Conservation (phyloP, 2,797 vertebrate genomes). For the Microcaecilia unicolor region DNA sequence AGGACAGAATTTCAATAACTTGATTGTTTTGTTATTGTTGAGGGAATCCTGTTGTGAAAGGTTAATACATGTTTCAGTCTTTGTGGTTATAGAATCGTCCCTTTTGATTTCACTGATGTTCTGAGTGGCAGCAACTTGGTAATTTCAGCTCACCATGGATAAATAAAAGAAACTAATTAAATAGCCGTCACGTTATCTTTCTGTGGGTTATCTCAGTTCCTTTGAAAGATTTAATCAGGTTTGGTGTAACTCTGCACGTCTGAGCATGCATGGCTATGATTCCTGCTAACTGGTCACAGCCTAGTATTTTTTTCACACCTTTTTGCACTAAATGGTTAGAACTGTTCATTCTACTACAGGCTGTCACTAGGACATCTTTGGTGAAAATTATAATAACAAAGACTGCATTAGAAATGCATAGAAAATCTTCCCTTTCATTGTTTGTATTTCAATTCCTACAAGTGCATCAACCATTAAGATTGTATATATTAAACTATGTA, state of each 20-base stretch:
- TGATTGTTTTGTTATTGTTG: neutral
- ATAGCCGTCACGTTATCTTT: conserved; percentile 29
- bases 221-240: conserved; percentile 61
- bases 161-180: conserved; percentile 16
- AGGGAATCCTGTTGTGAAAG: conserved; percentile 6
- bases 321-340: conserved; percentile 70
- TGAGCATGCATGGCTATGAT: conserved; percentile 67
- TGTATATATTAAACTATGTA: conserved; percentile 36
- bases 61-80: conserved; percentile 4
- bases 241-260: conserved; percentile 63
- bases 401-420: conserved; percentile 33
- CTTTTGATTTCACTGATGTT: neutral
- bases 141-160: conserved; percentile 14
- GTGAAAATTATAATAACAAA: conserved; percentile 77
- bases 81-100: neutral
- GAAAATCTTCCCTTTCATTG: conserved; percentile 28
- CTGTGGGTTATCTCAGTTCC: conserved; percentile 44
- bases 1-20: neutral
- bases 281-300: conserved; percentile 76
- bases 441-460: conserved; percentile 29
- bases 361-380: conserved; percentile 56
- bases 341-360: conserved; percentile 56
- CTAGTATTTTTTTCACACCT: conserved; percentile 73
- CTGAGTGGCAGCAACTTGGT: neutral
- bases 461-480: conserved; percentile 30